These are phyloP conservation scores for Coendou prehensilis DNA, from an alignment of 2,797 vertebrate genomes.

Conservation along the genomic window DNA sequence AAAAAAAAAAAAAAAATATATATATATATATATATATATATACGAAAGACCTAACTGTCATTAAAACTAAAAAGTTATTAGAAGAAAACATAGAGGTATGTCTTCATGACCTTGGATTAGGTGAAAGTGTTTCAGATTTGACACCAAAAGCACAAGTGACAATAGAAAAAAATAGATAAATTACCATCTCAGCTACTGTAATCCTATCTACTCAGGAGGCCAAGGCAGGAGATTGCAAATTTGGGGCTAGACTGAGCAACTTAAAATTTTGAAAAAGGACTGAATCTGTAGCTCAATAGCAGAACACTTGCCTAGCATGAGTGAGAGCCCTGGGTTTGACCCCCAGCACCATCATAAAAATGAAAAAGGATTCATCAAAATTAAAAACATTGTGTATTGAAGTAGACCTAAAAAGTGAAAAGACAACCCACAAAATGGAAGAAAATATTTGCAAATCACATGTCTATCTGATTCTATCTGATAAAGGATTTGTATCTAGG, in stretches of 20 bases:
- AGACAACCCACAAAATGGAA: neutral
- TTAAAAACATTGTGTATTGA: neutral
- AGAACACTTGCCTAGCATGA: neutral
- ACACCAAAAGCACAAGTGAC: neutral
- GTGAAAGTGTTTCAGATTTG: neutral
- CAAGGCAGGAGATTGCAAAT: neutral
- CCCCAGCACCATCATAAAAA: neutral
- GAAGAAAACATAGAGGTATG: neutral
- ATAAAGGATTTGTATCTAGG: neutral
- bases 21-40: too few relatives aligned
- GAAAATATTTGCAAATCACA: neutral
- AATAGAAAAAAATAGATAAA: neutral
- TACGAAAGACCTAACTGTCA: neutral
- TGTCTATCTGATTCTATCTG: conserved; percentile 6
- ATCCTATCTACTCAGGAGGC: neutral
- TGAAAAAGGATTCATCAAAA: neutral
- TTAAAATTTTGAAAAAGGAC: neutral
- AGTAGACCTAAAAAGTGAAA: neutral
- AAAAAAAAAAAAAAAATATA: too few relatives aligned
- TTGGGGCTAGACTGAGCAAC: neutral
- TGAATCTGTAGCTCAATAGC: neutral
- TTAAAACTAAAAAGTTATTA: neutral
- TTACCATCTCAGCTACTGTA: neutral
- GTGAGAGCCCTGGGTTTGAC: neutral
- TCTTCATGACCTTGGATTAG: neutral